Base-by-base conservation (phyloP, 2,797 vertebrate genomes). In the Eulemur rubriventer region DNA sequence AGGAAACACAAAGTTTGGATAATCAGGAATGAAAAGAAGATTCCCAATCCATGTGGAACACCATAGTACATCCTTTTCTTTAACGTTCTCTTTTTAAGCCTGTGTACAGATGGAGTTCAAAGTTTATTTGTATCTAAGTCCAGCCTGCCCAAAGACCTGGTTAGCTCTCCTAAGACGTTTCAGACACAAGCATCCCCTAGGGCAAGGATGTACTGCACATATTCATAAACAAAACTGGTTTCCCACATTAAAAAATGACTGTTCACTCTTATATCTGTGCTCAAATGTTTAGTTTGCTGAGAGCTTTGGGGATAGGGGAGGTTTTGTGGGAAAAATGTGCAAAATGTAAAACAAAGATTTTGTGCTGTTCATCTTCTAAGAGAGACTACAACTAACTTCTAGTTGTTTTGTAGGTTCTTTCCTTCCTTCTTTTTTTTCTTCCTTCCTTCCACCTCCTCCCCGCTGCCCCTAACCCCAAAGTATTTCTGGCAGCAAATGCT, bases 231-330 rank as follows among this genome's bases (percentile, higher is more conserved):
- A 84, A 48, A 93, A 75, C 41, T 17, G 46, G 35, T 61, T 91
- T 84, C 24, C 75, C 28, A 48, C n/a, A 26, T 57, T 84, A 86
- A 79, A 48, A 94, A 94, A 67, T 73, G 63, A 83, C 52, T n/a
- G 28, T 38, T 88, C 43, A 30, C 48, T 65, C 57, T 95, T 67
- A 33, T 22, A 67, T 73, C 10, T 26, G 61, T 18, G 41, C 38
- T 89, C 78, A 84, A 48, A 67, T 55, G 30, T 70, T 96, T 88
- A 38, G 61, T 86, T 94, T 86, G 57, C 63, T 70, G 46, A 70
- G 30, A 92, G 55, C 18, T 79, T 50, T 20, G 9, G 28, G 24
- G 14, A 43, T 57, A 63, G 33, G 46, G 61, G 48, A 46, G 17
- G n/a, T 59, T 90, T 73, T 33, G 3, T 41, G 52, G 76, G 57